A percentile compares a stretch with the other conserved stretches of the same genome.
These are phyloP conservation scores for Drosophila melanosoma DNA, from an alignment of 2,888 invertebrate species.

Conservation along the genomic window DNA sequence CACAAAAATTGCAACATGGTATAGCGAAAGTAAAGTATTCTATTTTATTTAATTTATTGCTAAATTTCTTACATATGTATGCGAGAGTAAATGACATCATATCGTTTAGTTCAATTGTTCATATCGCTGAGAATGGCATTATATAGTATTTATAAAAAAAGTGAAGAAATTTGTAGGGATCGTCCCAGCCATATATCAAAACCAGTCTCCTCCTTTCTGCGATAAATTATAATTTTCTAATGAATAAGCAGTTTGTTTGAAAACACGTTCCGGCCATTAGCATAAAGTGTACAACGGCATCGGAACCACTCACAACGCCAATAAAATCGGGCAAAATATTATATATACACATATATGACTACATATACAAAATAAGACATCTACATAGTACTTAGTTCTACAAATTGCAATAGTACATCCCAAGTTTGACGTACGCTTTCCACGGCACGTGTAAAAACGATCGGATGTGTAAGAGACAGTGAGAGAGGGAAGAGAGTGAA, in stretches of 20 bases:
- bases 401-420: slow-evolving; percentile 32
- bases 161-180: slow-evolving; percentile 22
- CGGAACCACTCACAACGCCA: slow-evolving; percentile 38
- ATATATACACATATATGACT: neutral
- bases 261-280: slow-evolving; percentile 50
- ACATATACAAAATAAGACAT: neutral
- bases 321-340: slow-evolving; percentile 20
- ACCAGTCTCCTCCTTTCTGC: neutral
- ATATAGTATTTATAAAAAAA: neutral
- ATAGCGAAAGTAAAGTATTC: neutral
- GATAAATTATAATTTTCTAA: slow-evolving; percentile 5
- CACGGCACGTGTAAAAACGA: slow-evolving; percentile 41
- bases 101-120: neutral
- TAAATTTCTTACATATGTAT: neutral
- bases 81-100: slow-evolving; percentile 15
- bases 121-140: slow-evolving; percentile 4
- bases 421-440: slow-evolving; percentile 22
- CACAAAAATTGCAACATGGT: neutral
- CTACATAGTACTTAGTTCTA: slow-evolving; percentile 11
- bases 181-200: slow-evolving; percentile 21
- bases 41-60: slow-evolving; percentile 2
- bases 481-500: neutral
- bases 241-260: slow-evolving; percentile 11
- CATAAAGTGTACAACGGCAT: slow-evolving; percentile 48
- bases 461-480: neutral